Evolutionary conservation across 2,113 vertebrate genomes (phyloP), one percentile per base, ranked within the genome.

Genomic region (Symphodus melops): DNA sequence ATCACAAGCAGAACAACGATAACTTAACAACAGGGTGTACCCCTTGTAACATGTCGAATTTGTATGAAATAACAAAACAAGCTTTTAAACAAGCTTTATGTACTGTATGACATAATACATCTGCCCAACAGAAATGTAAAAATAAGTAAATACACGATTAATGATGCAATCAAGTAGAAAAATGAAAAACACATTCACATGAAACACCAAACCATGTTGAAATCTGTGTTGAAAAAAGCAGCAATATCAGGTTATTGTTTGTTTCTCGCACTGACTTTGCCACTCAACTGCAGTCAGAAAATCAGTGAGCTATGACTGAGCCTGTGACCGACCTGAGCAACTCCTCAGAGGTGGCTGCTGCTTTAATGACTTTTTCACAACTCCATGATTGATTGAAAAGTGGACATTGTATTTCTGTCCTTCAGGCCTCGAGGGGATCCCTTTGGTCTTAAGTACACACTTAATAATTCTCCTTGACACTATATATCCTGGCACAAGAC

Each of bases 321-420:
- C 46, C 19, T 55, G 16, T 66, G 11, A 52, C 51, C 59, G 37
- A 54, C 41, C 41, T 49, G 17, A 25, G 48, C 41, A 39, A 2
- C 28, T 25, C 16, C 57, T 51, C 51, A n/a, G 77, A 62, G 57
- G 25, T 62, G 33, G 57, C 39, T 62, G 33, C 10, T 6, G 21
- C 41, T 23, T 73, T 33, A 72, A 36, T 72, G 19, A 51, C 17
- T 41, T 74, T 17, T 37, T 53, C n/a, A 14, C 5, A 49, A 53
- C 49, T 36, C 3, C 58, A 19, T 68, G 39, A 69, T 25, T 75
- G 55, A 53, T 51, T 51, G 48, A 51, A 60, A 71, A 33, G 37
- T 44, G 46, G 56, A 42, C 8, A 1, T 51, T 60, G 46, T 61
- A 51, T 56, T 68, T 46, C 36, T n/a, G 58, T 36, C n/a, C 58